Percentiles rank a stretch among this genome's conserved stretches.
Conservation (phyloP, 2,888 invertebrate species). For the Pyrocoelia pectoralis region DNA sequence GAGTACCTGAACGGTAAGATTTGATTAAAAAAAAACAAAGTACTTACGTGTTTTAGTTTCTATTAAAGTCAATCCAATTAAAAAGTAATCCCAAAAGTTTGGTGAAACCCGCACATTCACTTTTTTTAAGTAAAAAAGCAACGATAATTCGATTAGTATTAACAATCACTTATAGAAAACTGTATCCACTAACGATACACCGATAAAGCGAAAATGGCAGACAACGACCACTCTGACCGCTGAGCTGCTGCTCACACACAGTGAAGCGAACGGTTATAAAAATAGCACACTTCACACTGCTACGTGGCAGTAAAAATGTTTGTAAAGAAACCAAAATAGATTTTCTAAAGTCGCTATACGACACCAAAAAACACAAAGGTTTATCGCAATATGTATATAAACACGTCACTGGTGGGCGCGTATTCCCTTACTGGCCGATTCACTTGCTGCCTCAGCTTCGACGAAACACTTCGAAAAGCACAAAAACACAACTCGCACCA, state of each 20-base stretch:
- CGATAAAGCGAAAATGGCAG: conserved; percentile 33
- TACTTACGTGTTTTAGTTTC: background rate
- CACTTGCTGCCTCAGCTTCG: conserved; percentile 35
- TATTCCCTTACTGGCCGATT: conserved; percentile 30
- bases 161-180: conserved; percentile 13
- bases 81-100: background rate
- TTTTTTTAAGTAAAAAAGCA: background rate
- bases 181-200: conserved; percentile 15
- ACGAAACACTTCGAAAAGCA: conserved; percentile 23
- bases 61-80: background rate
- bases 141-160: background rate
- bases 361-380: conserved; percentile 45
- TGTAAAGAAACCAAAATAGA: conserved; percentile 45
- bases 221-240: conserved; percentile 25
- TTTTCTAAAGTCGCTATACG: conserved; percentile 44
- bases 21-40: background rate
- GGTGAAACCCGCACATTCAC: background rate
- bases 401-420: conserved; percentile 41
- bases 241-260: conserved; percentile 33
- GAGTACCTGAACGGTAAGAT: too few species aligned
- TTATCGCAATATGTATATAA: conserved; percentile 46
- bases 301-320: conserved; percentile 46
- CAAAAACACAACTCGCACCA: conserved; percentile 6
- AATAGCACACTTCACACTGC: conserved; percentile 44
- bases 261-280: conserved; percentile 43